Base-by-base conservation (phyloP, 2,888 invertebrate species). In the Hylaea fasciaria region DNA sequence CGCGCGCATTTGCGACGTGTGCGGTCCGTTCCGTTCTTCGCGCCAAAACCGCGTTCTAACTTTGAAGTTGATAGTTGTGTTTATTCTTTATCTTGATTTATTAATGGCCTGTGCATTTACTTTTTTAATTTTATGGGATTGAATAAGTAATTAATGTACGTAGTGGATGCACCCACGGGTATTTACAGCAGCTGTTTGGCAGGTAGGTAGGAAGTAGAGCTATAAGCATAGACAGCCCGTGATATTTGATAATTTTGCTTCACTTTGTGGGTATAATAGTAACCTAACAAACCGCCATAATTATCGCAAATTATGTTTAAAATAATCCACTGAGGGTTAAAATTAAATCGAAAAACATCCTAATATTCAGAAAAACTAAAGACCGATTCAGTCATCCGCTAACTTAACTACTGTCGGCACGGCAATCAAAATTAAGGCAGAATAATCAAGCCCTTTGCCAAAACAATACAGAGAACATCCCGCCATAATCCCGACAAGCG, bases 1-100 rank as follows among this genome's bases (percentile, higher is more conserved):
- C 75, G 73, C 77, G 74, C 76, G 78, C 72, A 82, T 85, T 85
- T 74, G 69, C 85, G 71, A 74, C 82, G 86, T 86, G 86, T 87
- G 86, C 79, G 87, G 86, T 85, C 40, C 82, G 68, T 71, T n/a
- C n/a, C n/a, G n/a, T n/a, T n/a, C n/a, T n/a, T 80, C 78, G 76
- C 81, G 80, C 80, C 77, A 77, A 74, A 72, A 80, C 69, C 69
- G 65, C 74, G 76, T 83, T 85, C 82, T 66, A 80, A 80, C 74
- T 83, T 81, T 73, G 76, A 79, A 82, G 65, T 72, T 45, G 68
- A 64, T 65, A 66, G 46, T 52, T 51, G 12, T 41, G 43, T 48
- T 53, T 54, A 53, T 49, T 53, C 53, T 59, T 53, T 54, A 61
- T 60, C 54, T 60, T 68, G 68, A 68, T 68, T 76, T 66, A 73